A percentile compares a stretch with the other conserved stretches of the same genome.
phyloP scores from a whole-genome alignment of 1,140 invertebrate genomes.

The Diorhabda sublineata region DNA sequence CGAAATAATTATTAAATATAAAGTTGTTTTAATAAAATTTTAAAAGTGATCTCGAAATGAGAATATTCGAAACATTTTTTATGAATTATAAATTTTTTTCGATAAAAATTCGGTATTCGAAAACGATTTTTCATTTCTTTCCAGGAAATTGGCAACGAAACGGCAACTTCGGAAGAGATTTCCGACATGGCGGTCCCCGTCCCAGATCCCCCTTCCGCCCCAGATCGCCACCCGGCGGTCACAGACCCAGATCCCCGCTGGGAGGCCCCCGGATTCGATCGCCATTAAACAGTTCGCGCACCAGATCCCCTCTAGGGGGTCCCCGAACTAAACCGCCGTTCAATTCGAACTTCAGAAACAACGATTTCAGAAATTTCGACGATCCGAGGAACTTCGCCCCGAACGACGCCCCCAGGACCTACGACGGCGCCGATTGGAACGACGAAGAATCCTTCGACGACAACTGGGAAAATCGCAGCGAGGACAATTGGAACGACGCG shows the following conservation, averaged over 20 bases:
- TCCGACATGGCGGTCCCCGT: background rate
- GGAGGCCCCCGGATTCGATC: background rate
- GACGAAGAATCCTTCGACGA: slow-evolving; percentile 1
- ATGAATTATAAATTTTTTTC: background rate
- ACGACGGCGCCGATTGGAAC: background rate
- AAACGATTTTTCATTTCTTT: background rate
- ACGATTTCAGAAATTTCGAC: background rate
- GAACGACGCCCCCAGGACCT: slow-evolving; percentile 1
- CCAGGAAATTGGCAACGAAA: slow-evolving; percentile 29
- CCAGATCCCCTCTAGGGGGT: background rate
- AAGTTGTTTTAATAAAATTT: background rate
- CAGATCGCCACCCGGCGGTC: background rate
- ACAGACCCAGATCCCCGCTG: background rate
- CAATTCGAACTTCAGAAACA: slow-evolving; percentile 20
- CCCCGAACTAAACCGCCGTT: slow-evolving; percentile 6
- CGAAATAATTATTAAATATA: background rate
- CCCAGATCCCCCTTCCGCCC: background rate
- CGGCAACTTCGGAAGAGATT: slow-evolving; percentile 17
- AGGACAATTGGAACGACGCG: slow-evolving; percentile 12
- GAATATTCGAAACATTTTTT: background rate
- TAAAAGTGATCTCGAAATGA: background rate
- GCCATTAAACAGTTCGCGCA: background rate
- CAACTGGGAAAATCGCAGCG: slow-evolving; percentile 8
- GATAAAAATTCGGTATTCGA: background rate
- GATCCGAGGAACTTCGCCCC: background rate